Evolutionary conservation across 92 coral and sea anemone species (phyloP), one percentile per base, ranked within the genome.

Genomic region (Hydrozoanthus gracilis): DNA sequence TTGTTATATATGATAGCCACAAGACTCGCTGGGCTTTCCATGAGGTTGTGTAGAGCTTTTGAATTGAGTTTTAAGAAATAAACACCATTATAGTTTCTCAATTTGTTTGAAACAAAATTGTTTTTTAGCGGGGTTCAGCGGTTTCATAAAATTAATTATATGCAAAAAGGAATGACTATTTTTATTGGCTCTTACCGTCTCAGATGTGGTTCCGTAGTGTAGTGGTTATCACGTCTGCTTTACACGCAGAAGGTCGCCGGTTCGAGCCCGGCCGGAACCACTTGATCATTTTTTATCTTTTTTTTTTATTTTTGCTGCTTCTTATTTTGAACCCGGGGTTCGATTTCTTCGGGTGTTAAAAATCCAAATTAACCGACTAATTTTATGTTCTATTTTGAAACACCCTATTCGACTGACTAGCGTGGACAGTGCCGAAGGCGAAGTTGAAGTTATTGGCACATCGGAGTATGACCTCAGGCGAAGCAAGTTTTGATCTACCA

Each of bases 161-260:
- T 4, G 67, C 71, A 18, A 7, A 5, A 17, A 66, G 0, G 27
- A 7, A 35, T 39, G 3, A 0, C 4, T 39, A 17, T 0, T 3
- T 2, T 20, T 6, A 9, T 20, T 68, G 27, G 10, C 5, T 1
- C 0, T 2, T 0, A 4, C 0, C 0, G 2, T 0, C 2, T 0
- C 4, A 2, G 12, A 0, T 7, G 73, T 68, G 73, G 73, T 68
- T 68, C 44, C 73, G 73, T 68, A 68, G 73, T 68, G 73, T 68
- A 68, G 73, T 68, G 73, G 73, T 68, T 68, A 68, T 68, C 73
- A 68, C 73, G 73, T 68, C 73, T 68, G 73, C 73, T 68, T 68
- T 68, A 68, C 73, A 68, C 73, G 73, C 73, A 68, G 73, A 68
- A 68, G 73, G 73, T 68, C 73, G 73, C 73, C 73, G 73, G 73